phyloP scores from a whole-genome alignment of 1,140 invertebrate species.

The Anastrepha obliqua region DNA sequence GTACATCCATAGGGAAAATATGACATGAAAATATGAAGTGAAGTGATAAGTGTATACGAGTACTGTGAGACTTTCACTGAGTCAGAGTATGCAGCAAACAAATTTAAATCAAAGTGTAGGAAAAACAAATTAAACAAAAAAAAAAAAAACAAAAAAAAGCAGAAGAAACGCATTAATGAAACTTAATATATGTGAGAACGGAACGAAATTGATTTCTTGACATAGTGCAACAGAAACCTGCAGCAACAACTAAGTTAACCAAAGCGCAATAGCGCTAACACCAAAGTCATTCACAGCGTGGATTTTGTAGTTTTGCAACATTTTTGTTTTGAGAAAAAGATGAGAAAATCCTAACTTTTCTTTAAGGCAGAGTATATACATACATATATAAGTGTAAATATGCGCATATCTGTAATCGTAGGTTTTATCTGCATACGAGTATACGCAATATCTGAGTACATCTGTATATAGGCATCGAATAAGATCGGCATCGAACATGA shows the following conservation, averaged over 20 bases:
- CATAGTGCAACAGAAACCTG: not conserved
- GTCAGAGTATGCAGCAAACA: not conserved
- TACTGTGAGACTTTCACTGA: conserved; percentile 17
- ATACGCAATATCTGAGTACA: no score
- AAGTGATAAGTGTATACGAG: conserved; percentile 17
- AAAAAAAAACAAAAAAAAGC: not conserved
- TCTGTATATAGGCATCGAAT: no score
- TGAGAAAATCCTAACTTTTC: no score
- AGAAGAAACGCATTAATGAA: not conserved
- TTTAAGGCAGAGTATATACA: not conserved
- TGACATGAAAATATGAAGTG: not conserved
- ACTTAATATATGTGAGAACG: not conserved
- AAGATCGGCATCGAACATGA: no score
- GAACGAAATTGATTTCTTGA: not conserved
- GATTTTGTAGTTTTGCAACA: not conserved
- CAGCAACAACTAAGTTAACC: conserved; percentile 3
- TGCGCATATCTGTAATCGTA: no score
- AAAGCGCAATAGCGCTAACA: not conserved
- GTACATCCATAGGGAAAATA: not conserved
- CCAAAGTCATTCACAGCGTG: not conserved
- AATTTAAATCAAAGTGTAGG: no score
- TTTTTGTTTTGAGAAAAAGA: no score
- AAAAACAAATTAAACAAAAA: not conserved
- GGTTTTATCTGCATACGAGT: no score
- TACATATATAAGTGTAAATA: not conserved